These are phyloP conservation scores for Lacerta viridis DNA, from an alignment of 2,797 vertebrate genomes.

Conservation along the genomic window DNA sequence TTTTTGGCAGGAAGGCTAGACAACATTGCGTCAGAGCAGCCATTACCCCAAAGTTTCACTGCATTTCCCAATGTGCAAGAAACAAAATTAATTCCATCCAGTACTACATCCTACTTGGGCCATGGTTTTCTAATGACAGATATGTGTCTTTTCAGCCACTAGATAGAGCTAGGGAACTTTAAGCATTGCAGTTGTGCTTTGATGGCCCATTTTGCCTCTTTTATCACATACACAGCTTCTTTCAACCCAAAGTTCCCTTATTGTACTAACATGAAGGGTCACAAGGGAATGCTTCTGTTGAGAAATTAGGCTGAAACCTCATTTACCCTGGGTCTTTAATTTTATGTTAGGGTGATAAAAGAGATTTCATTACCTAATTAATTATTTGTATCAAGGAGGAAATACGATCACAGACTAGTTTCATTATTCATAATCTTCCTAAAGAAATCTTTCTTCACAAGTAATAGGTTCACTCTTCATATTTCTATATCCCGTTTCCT, in stretches of 20 bases:
- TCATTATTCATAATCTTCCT: conserved; percentile 27
- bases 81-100: background rate
- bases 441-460: conserved; percentile 14
- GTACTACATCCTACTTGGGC: too few species aligned
- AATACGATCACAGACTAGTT: background rate
- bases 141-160: conserved; percentile 53
- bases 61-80: background rate
- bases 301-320: conserved; percentile 30
- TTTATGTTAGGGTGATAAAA: conserved; percentile 21
- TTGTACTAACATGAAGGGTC: background rate
- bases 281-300: background rate
- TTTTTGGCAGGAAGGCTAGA: too few species aligned
- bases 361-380: conserved; percentile 29
- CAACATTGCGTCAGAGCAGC: too few species aligned
- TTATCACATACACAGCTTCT: conserved; percentile 3
- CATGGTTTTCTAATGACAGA: background rate
- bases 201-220: fast-evolving
- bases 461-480: conserved; percentile 16
- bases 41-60: too few species aligned
- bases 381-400: conserved; percentile 32
- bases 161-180: conserved; percentile 62
- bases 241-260: background rate
- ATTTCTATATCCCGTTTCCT: background rate
- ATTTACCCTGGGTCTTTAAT: background rate
- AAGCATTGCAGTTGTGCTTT: background rate